Evolutionary conservation across 2,797 vertebrate species (phyloP).

Genomic region (Phataginus tetradactyla): DNA sequence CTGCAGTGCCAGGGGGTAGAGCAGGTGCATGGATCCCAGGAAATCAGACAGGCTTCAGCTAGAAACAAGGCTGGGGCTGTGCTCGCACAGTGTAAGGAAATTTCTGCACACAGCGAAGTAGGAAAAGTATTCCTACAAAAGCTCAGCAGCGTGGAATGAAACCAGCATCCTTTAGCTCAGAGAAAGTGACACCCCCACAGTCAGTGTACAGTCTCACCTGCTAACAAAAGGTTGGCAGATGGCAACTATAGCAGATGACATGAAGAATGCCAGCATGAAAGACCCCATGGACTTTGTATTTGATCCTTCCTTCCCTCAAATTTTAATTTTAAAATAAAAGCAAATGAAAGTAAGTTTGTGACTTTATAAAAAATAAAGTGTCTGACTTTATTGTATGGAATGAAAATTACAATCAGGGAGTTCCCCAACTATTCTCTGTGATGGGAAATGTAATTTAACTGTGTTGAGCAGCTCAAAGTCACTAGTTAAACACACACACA

Average conservation of each 20-base stretch:
- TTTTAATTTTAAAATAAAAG: neutral
- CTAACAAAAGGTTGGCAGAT: neutral
- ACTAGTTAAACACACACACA: neutral
- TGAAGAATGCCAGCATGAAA: neutral
- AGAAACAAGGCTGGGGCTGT: neutral
- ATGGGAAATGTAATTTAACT: neutral
- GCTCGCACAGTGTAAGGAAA: neutral
- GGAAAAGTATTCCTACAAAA: neutral
- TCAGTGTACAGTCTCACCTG: fast-evolving
- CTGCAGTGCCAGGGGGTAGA: neutral
- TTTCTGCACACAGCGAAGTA: neutral
- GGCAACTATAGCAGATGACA: neutral
- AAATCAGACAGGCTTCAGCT: neutral
- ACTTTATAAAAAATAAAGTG: neutral
- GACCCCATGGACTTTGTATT: neutral
- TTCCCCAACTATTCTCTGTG: neutral
- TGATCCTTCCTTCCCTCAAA: neutral
- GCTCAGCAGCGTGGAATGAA: neutral
- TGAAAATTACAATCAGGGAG: neutral
- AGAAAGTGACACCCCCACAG: neutral
- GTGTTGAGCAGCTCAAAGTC: neutral
- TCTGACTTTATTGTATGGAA: neutral
- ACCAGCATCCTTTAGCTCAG: neutral
- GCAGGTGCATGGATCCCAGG: neutral
- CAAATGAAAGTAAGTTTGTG: neutral